Evolutionary conservation across 2,113 vertebrate species (phyloP).

Genomic region (Penelope pileata): DNA sequence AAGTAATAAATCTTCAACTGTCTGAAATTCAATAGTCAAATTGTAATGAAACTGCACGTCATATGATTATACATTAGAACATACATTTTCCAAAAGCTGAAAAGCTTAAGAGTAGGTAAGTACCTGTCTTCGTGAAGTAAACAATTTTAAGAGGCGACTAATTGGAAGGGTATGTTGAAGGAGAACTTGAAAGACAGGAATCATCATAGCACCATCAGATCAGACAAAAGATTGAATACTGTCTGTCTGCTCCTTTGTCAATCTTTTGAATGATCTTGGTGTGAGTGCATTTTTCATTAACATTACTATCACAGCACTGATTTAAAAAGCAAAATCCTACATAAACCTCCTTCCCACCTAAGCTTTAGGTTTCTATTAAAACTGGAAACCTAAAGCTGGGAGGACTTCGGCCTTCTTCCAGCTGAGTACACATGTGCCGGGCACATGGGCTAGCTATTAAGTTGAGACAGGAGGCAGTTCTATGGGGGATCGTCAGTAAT

Average conservation of each 20-base stretch:
- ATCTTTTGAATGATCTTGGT: not conserved
- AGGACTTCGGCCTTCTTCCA: not conserved
- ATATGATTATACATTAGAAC: not conserved
- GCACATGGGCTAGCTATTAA: not conserved
- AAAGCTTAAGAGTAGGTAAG: not conserved
- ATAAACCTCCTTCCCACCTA: not conserved
- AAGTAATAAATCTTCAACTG: not conserved
- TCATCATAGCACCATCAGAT: not conserved
- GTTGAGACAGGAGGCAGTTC: not conserved
- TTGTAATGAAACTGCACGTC: not conserved
- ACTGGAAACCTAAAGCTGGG: not conserved
- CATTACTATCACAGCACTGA: not conserved
- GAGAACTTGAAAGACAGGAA: not conserved
- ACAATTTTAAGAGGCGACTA: not conserved
- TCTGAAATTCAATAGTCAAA: not conserved
- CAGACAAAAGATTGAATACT: not conserved
- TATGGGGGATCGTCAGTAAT: not conserved
- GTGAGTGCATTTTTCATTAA: not conserved
- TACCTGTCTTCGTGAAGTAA: accelerated
- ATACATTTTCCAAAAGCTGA: not conserved
- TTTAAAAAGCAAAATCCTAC: not conserved
- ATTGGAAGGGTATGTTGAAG: not conserved
- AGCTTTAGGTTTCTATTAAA: not conserved
- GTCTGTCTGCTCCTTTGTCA: not conserved
- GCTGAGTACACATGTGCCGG: not conserved